Evolutionary conservation across 2,113 vertebrate species (phyloP), one percentile per base, ranked within the genome.

Genomic region (Daboia siamensis): DNA sequence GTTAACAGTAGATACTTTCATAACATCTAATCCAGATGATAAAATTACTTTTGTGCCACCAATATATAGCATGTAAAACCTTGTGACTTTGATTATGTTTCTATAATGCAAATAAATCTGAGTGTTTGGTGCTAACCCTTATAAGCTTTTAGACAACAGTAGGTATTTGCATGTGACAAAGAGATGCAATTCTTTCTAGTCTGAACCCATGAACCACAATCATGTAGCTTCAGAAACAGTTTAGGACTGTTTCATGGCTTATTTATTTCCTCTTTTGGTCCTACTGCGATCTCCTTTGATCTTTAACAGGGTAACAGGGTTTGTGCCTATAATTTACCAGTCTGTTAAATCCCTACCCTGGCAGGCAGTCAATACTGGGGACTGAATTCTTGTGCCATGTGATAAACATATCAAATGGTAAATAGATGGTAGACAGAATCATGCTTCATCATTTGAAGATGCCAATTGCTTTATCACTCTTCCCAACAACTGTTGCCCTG

Each of bases 141-240:
- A 93, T 97, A 97, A 97, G 96, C 97, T 96, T 94, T 96, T 96
- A 97, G 96, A 96, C 94, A 96, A 94, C 94, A 97, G 92, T 93
- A 97, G 96, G 95, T 96, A 97, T 97, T 96, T 97, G 94, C 95
- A 96, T 95, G 97, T 96, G 96, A 96, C 96, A 96, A 96, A 96
- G 95, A 97, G 97, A 95, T 94, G 96, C 96, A 95, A 93, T 80
- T 95, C 95, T 94, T 92, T 93, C 92, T 97, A 97, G 96, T 97
- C 94, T 94, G 54, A 57, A 90, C 94, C 94, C 94, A 84, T 0
- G 93, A 97, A 94, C 93, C 93, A 92, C 89, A 93, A 17, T 94
- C 95, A 52, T 90, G 51, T 91, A 69, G 93, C 86, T 95, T 94
- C 92, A 93, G 94, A 90, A 95, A 92, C 90, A 89, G 87, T 93